Conservation (phyloP, 2,888 invertebrate species). For the Plemyria rubiginata region DNA sequence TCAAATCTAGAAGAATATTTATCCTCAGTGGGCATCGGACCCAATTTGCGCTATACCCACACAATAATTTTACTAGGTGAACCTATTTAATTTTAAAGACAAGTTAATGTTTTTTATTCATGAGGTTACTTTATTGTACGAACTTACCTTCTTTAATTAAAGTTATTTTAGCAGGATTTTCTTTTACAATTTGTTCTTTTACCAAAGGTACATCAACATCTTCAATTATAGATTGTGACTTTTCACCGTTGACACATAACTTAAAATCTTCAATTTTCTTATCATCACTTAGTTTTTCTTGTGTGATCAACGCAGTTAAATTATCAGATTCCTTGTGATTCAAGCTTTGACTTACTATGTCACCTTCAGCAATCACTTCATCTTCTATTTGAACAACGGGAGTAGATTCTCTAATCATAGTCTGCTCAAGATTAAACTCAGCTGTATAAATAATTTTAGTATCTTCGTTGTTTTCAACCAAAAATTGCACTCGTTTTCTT, state of each 20-base stretch:
- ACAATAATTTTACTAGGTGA: too few relatives aligned
- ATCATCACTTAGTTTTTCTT: conserved; percentile 46
- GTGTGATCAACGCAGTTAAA: conserved; percentile 53
- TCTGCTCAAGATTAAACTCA: conserved; percentile 74
- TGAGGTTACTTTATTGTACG: too few relatives aligned
- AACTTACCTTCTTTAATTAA: conserved; percentile 52
- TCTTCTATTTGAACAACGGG: conserved; percentile 58
- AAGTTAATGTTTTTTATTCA: too few relatives aligned
- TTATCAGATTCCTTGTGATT: conserved; percentile 49
- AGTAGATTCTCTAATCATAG: conserved; percentile 50
- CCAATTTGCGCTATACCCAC: too few relatives aligned
- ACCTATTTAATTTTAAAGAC: too few relatives aligned
- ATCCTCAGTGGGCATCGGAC: too few relatives aligned
- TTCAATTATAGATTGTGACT: conserved; percentile 47
- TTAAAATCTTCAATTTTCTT: conserved; percentile 49
- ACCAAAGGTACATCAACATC: conserved; percentile 34
- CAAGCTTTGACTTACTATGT: conserved; percentile 72
- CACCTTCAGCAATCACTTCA: conserved; percentile 68
- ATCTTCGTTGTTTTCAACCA: conserved; percentile 86
- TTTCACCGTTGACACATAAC: conserved; percentile 33
- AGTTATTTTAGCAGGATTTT: conserved; percentile 20
- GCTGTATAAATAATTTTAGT: conserved; percentile 80
- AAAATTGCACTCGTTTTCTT: conserved; percentile 89
- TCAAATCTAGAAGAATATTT: too few relatives aligned
- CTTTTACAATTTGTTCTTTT: conserved; percentile 33